Evolutionary conservation across 1,140 invertebrate genomes (phyloP), one percentile per base, ranked within the genome.

Genomic region (Leptinotarsa texana): DNA sequence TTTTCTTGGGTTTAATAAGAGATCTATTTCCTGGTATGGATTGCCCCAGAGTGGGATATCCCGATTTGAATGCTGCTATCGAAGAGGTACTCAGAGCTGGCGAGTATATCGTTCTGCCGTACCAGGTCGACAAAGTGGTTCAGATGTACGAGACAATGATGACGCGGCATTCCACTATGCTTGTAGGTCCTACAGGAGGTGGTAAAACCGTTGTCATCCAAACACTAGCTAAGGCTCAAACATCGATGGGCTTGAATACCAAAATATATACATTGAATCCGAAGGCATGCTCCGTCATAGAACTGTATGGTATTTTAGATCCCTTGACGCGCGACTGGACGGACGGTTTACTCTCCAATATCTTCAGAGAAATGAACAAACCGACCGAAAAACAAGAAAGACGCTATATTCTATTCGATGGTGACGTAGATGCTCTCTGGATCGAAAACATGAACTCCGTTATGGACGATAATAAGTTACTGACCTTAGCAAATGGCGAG

Each of bases 401-500:
- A 68, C 90, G 91, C 22, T 73, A 73, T 27, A 95, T 96, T 76
- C 86, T 96, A 63, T 97, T 96, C 86, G 96, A 98, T 84, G 96
- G 96, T 6, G 95, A 97, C 83, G 94, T 98, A 3, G 96, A 97
- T 88, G 92, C 95, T 8, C 86, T 96, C 6, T 98, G 95, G 95
- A 95, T 97, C 77, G 95, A 97, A 86, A 97, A 97, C 85, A 96
- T 97, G 95, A 97, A 97, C 86, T 96, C 95, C 1, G 95, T 97
- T 6, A 97, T 98, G 95, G 96, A 98, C 83, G 95, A 98, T 84
- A 97, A 97, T 83, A 93, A 93, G 83, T 84, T 97, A 63, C 84
- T 98, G 63, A 97, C 95, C 1, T 86, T 98, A 75, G 94, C 94
- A 0, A 97, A 97, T 86, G 95, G 95, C 69, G 95, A 98, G 83